Percentiles rank a stretch among this genome's conserved stretches.
These are phyloP conservation scores for Synergus japonicus DNA, from an alignment of 2,888 invertebrate genomes.

Conservation along the genomic window DNA sequence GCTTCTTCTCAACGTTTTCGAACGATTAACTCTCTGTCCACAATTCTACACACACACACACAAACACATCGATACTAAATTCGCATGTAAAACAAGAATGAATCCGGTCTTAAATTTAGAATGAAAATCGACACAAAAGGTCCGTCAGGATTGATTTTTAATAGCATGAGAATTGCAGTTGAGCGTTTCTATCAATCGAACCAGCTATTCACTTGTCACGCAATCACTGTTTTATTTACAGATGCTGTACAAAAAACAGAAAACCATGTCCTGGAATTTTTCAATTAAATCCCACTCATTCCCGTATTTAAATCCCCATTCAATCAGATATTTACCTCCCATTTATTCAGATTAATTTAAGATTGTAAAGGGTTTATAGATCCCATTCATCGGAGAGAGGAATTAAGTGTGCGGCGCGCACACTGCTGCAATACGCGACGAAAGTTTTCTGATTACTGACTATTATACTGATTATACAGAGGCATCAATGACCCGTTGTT, in stretches of 20 bases:
- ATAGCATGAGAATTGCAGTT: slow-evolving; percentile 25
- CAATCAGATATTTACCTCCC: not conserved
- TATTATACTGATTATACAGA: slow-evolving; percentile 19
- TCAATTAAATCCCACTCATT: not conserved
- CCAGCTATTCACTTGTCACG: not conserved
- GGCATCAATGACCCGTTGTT: slow-evolving; percentile 40
- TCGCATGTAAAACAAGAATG: slow-evolving; percentile 25
- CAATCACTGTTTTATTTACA: not conserved
- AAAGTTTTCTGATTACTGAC: slow-evolving; percentile 29
- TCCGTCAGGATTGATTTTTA: slow-evolving; percentile 16
- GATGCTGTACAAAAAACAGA: not conserved
- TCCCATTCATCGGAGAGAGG: not conserved
- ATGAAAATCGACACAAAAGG: slow-evolving; percentile 36
- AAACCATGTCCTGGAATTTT: not conserved
- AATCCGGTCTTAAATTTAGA: slow-evolving; percentile 36
- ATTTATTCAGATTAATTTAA: not conserved
- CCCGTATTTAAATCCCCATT: not conserved
- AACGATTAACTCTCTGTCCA: slow-evolving; percentile 12
- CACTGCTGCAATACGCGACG: not conserved
- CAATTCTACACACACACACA: not conserved
- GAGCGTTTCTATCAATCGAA: slow-evolving; percentile 22
- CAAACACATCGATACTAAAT: not conserved
- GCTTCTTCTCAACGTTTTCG: slow-evolving; percentile 17
- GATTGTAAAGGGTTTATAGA: not conserved
- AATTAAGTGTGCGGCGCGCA: not conserved